A percentile compares a stretch with the other conserved stretches of the same genome.
These are phyloP conservation scores for Cacatua alba DNA, from an alignment of 2,113 vertebrate species.

Conservation along the genomic window DNA sequence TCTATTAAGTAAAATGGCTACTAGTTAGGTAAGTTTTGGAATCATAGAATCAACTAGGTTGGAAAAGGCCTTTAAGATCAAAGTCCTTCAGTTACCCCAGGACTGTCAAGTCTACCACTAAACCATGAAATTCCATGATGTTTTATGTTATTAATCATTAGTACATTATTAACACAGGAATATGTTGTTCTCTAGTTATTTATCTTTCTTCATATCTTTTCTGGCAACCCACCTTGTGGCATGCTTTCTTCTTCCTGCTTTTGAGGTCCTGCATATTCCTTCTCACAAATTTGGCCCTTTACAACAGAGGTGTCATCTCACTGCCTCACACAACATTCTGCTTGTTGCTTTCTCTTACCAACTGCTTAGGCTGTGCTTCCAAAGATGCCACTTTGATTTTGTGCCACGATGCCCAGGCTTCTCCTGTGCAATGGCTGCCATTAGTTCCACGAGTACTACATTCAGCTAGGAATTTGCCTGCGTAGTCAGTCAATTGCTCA, in stretches of 20 bases:
- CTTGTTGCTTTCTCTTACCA: not conserved
- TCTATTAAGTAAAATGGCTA: not conserved
- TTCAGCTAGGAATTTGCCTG: not conserved
- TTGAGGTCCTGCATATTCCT: not conserved
- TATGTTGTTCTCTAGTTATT: not conserved
- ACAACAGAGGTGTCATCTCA: not conserved
- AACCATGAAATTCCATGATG: not conserved
- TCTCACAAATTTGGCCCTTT: not conserved
- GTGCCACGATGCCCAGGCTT: not conserved
- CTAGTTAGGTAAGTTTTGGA: not conserved
- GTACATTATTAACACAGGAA: not conserved
- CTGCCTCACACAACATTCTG: not conserved
- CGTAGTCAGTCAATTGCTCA: not conserved
- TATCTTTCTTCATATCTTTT: not conserved
- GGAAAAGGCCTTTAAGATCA: not conserved
- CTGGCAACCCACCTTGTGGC: not conserved
- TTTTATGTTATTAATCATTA: not conserved
- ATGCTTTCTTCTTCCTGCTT: not conserved
- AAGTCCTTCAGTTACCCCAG: not conserved
- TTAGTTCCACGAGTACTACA: accelerated
- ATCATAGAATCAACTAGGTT: not conserved
- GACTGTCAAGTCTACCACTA: not conserved
- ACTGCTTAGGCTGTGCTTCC: not conserved
- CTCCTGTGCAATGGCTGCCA: not conserved
- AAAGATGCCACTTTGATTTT: not conserved